Evolutionary conservation across 2,888 invertebrate species (phyloP).

Genomic region (Pammene fasciana): DNA sequence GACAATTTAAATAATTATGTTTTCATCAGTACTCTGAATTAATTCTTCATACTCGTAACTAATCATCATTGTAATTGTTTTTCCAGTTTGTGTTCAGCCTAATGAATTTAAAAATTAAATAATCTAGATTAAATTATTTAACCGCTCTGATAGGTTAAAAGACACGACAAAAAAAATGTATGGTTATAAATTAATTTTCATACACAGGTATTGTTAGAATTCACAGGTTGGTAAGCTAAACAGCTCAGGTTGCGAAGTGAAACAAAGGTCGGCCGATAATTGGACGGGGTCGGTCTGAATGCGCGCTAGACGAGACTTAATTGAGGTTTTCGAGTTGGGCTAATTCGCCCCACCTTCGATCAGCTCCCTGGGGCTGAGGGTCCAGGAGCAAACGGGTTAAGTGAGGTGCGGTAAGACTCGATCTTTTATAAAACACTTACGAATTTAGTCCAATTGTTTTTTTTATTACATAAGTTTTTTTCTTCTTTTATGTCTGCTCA

Average conservation of each 20-base stretch:
- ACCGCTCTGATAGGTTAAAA: too few relatives aligned
- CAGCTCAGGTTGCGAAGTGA: slow-evolving; percentile 61
- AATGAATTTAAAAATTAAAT: too few relatives aligned
- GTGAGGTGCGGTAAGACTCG: slow-evolving; percentile 64
- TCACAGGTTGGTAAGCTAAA: slow-evolving; percentile 46
- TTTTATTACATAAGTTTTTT: not conserved
- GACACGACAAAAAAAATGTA: too few relatives aligned
- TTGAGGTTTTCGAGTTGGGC: slow-evolving; percentile 83
- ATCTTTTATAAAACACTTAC: slow-evolving; percentile 60
- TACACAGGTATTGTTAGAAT: not conserved
- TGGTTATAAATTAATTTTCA: too few relatives aligned
- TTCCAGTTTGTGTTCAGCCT: too few relatives aligned
- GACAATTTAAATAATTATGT: too few relatives aligned
- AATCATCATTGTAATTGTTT: too few relatives aligned
- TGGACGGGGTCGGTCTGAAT: slow-evolving; percentile 81
- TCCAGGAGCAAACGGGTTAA: slow-evolving; percentile 62
- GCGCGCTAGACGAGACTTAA: slow-evolving; percentile 82
- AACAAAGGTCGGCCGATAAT: slow-evolving; percentile 81
- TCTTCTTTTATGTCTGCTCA: too few relatives aligned
- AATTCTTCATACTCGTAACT: too few relatives aligned
- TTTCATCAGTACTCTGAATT: too few relatives aligned
- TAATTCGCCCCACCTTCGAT: slow-evolving; percentile 82
- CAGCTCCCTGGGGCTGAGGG: slow-evolving; percentile 58
- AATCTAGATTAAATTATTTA: too few relatives aligned
- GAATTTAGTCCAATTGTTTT: slow-evolving; percentile 27